These are phyloP conservation scores for Brachycybe producta DNA, from an alignment of 2,888 invertebrate genomes.

Conservation along the genomic window DNA sequence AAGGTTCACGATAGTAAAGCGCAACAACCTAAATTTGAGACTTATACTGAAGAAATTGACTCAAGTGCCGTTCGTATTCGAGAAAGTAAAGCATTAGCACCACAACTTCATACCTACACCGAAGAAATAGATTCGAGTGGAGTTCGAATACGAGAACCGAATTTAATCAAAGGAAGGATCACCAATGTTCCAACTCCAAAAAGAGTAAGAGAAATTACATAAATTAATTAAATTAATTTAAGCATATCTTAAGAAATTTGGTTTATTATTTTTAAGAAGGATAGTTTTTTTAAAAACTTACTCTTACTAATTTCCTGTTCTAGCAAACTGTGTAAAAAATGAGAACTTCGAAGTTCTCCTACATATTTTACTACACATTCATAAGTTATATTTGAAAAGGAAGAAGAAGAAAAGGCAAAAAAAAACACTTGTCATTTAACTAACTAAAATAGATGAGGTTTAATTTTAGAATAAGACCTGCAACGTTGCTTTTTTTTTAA, in stretches of 20 bases:
- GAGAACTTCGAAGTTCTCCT: too few relatives aligned
- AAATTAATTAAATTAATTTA: conserved; percentile 20
- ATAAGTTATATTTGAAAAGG: too few relatives aligned
- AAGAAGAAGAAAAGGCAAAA: too few relatives aligned
- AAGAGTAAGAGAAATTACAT: conserved; percentile 23
- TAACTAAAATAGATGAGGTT: too few relatives aligned
- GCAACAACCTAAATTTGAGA: conserved; percentile 16
- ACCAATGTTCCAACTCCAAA: conserved; percentile 11
- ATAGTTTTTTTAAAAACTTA: neutral
- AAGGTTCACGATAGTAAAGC: conserved; percentile 19
- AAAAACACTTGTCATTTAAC: too few relatives aligned
- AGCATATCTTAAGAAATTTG: conserved; percentile 17
- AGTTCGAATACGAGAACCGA: conserved; percentile 21
- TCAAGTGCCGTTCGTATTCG: conserved; percentile 26
- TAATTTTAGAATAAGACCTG: too few relatives aligned
- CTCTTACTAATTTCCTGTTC: too few relatives aligned
- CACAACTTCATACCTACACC: conserved; percentile 20
- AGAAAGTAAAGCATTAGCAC: conserved; percentile 22
- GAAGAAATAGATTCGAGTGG: conserved; percentile 24
- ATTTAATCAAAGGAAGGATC: conserved; percentile 22
- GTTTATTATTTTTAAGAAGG: neutral
- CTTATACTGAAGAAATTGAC: conserved; percentile 26
- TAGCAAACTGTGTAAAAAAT: too few relatives aligned
- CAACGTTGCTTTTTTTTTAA: too few relatives aligned
- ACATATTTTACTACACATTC: too few relatives aligned